A percentile compares a stretch with the other conserved stretches of the same genome.
phyloP scores from a whole-genome alignment of 2,888 invertebrate species.

The Eulithis testata region DNA sequence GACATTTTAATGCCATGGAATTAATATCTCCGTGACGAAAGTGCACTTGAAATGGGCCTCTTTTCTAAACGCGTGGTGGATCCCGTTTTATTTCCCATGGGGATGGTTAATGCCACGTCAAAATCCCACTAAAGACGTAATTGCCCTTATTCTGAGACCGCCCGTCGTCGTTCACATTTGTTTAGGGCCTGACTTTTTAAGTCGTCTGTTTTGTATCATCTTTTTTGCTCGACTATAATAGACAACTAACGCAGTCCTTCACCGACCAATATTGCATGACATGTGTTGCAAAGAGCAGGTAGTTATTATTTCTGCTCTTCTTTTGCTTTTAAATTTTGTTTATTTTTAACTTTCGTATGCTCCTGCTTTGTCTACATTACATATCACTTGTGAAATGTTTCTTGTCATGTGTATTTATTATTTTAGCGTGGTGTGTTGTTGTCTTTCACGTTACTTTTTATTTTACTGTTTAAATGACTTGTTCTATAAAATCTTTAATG shows the following conservation, averaged over 20 bases:
- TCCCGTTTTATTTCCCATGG: constrained; percentile 57
- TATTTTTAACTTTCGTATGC: constrained; percentile 22
- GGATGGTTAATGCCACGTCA: constrained; percentile 55
- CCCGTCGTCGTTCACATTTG: constrained; percentile 46
- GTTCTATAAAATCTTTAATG: no score
- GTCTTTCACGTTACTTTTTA: background rate
- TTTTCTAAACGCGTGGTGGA: constrained; percentile 43
- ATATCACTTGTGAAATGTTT: constrained; percentile 15
- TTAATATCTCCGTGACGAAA: constrained; percentile 42
- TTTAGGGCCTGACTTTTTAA: constrained; percentile 44
- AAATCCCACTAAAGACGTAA: constrained; percentile 62
- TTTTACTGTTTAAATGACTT: background rate
- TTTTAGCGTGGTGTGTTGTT: background rate
- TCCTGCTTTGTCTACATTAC: constrained; percentile 27
- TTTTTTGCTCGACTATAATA: constrained; percentile 40
- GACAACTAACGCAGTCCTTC: constrained; percentile 40
- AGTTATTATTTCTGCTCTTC: constrained; percentile 26
- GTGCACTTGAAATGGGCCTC: constrained; percentile 46
- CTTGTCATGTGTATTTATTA: constrained; percentile 15
- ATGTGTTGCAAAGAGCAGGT: constrained; percentile 31
- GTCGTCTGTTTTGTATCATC: constrained; percentile 20
- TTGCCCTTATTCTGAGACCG: constrained; percentile 50
- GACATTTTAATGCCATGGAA: constrained; percentile 27
- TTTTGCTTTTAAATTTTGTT: constrained; percentile 4
- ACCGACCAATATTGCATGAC: constrained; percentile 43